These are phyloP conservation scores for Myopa tessellatipennis DNA, from an alignment of 2,888 invertebrate genomes.

Conservation along the genomic window DNA sequence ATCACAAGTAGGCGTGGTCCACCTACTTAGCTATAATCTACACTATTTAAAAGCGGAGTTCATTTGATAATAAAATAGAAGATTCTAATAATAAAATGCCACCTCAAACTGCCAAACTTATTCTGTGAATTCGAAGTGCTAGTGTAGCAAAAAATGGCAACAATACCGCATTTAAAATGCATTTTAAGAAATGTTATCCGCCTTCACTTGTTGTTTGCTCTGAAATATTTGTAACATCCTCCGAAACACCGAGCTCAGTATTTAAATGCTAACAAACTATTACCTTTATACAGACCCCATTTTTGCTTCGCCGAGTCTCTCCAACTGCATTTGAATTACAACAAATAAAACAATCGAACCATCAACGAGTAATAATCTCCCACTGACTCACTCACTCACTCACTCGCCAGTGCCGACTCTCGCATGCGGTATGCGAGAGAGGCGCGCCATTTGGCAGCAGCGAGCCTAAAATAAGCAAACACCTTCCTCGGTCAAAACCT, in stretches of 20 bases:
- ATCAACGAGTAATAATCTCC: not conserved
- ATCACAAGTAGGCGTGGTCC: no score
- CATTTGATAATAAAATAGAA: no score
- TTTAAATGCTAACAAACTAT: constrained; percentile 31
- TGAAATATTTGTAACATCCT: constrained; percentile 11
- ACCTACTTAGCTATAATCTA: no score
- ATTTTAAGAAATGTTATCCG: no score
- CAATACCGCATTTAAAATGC: no score
- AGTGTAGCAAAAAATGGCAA: no score
- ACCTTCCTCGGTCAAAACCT: constrained; percentile 34
- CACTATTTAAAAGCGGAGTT: no score
- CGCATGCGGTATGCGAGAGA: constrained; percentile 25
- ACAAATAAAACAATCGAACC: not conserved
- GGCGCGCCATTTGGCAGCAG: constrained; percentile 29
- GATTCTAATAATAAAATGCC: no score
- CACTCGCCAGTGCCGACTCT: not conserved
- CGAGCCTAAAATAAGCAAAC: constrained; percentile 20
- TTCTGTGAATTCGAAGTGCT: no score
- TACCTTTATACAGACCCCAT: not conserved
- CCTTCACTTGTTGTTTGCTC: no score
- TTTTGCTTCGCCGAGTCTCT: not conserved
- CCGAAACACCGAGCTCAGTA: not conserved
- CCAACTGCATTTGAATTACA: constrained; percentile 20
- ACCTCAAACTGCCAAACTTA: no score
- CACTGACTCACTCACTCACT: constrained; percentile 17